Evolutionary conservation across 2,113 vertebrate genomes (phyloP).

Genomic region (Sinocyclocheilus grahami): DNA sequence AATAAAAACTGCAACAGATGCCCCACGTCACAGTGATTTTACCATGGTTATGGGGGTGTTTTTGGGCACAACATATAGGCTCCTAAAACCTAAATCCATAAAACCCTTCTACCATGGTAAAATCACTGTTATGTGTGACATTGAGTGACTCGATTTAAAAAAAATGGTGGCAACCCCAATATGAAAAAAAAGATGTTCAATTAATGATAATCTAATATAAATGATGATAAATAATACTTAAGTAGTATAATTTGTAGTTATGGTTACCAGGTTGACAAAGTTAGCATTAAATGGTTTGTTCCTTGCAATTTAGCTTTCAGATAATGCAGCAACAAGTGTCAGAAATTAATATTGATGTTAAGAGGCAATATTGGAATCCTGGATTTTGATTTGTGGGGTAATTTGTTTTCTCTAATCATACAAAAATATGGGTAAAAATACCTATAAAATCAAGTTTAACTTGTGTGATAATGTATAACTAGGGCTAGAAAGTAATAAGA

Average conservation of each 20-base stretch:
- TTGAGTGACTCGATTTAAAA: background rate
- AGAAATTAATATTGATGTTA: background rate
- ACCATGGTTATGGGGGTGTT: background rate
- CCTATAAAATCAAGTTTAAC: too few species aligned
- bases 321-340: background rate
- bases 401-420: too few species aligned
- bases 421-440: too few species aligned
- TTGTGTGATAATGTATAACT: background rate
- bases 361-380: background rate
- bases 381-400: background rate
- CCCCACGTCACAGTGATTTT: background rate
- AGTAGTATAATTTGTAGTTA: too few species aligned
- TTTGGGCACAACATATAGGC: background rate
- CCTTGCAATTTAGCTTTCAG: background rate
- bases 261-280: background rate
- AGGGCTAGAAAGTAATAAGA: background rate
- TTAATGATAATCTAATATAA: background rate
- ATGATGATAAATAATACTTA: background rate
- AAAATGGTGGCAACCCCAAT: background rate
- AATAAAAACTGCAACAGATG: background rate
- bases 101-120: too few species aligned
- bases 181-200: too few species aligned
- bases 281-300: background rate
- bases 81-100: too few species aligned
- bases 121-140: background rate